These are phyloP conservation scores for Grapholita molesta DNA, from an alignment of 1,140 invertebrate genomes.

Conservation along the genomic window DNA sequence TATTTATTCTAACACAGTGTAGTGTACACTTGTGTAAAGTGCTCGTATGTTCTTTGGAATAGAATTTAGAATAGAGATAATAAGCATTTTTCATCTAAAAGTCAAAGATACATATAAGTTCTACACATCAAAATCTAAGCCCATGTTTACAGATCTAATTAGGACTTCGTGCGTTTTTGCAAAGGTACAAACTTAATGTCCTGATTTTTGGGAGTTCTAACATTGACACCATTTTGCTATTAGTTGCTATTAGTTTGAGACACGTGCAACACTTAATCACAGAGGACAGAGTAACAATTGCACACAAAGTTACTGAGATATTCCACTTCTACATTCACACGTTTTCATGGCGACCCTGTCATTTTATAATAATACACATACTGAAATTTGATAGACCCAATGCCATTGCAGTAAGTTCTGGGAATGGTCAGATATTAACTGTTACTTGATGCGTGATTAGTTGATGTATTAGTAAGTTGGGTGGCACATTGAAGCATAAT, in stretches of 20 bases:
- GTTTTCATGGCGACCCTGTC: background rate
- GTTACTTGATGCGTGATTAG: too few species aligned
- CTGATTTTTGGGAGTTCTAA: background rate
- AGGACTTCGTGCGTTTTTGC: background rate
- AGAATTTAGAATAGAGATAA: too few species aligned
- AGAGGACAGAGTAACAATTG: background rate
- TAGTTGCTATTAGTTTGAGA: background rate
- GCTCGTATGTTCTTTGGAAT: too few species aligned
- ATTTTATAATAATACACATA: too few species aligned
- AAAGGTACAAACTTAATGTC: background rate
- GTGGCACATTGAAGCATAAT: too few species aligned
- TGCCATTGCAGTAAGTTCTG: too few species aligned
- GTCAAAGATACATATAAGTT: background rate
- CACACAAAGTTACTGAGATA: background rate
- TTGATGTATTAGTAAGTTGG: too few species aligned
- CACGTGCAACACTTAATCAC: background rate
- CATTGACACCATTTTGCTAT: background rate
- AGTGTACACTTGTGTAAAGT: too few species aligned
- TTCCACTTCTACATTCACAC: background rate
- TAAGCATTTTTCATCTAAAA: background rate
- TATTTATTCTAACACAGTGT: too few species aligned
- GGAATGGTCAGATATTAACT: too few species aligned
- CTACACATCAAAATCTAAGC: background rate
- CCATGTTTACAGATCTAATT: background rate
- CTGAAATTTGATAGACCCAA: too few species aligned